Evolutionary conservation across 2,797 vertebrate genomes (phyloP).

Genomic region (Rhinella marina): DNA sequence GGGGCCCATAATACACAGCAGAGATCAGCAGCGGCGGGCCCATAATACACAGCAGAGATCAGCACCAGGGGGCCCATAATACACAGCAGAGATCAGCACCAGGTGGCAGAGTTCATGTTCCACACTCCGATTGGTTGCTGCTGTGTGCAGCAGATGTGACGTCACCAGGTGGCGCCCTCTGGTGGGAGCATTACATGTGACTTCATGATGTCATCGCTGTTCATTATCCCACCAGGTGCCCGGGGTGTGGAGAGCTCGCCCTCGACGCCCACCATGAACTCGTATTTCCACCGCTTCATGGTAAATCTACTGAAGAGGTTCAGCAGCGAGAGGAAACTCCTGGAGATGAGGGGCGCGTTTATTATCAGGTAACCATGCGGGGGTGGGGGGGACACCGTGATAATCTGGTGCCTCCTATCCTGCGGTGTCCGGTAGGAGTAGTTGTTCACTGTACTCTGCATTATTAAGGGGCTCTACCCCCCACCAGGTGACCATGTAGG

Average conservation of each 20-base stretch:
- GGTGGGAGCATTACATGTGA: not conserved
- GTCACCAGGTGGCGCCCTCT: not conserved
- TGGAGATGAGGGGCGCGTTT: slow-evolving; percentile 92
- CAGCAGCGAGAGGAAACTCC: slow-evolving; percentile 91
- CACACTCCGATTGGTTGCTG: no score
- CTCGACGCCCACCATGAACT: slow-evolving; percentile 97
- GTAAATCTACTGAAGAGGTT: slow-evolving; percentile 96
- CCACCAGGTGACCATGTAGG: no score
- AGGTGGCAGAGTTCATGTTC: no score
- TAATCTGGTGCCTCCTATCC: not conserved
- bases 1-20: no score
- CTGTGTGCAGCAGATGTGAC: not conserved
- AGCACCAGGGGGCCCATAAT: no score
- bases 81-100: not conserved
- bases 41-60: no score
- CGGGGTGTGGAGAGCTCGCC: slow-evolving; percentile 87
- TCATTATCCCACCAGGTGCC: slow-evolving; percentile 67
- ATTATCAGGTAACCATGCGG: slow-evolving; percentile 84
- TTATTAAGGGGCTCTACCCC: no score
- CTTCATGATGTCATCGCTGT: not conserved
- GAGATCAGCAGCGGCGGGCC: no score
- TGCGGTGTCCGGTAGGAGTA: no score
- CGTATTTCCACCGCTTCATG: slow-evolving; percentile 99
- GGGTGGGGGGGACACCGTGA: not conserved
- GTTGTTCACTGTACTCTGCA: no score